Conservation (phyloP, 1,140 invertebrate genomes). For the Aphis gossypii region DNA sequence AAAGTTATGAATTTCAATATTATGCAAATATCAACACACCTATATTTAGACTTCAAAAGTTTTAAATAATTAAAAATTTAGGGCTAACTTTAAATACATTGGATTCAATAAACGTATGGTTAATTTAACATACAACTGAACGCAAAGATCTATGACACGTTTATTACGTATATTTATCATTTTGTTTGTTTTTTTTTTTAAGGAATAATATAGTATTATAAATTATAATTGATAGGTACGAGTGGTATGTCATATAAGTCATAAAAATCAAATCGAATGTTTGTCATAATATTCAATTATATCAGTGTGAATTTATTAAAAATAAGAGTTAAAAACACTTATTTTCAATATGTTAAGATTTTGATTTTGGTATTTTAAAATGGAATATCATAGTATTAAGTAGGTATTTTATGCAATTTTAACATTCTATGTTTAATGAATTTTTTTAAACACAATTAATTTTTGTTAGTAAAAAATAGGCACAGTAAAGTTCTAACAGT, state of each 20-base stretch:
- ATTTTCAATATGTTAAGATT: too few relatives aligned
- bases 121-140: too few relatives aligned
- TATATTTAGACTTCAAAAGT: neutral
- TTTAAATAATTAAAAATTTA: neutral
- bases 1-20: neutral
- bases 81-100: too few relatives aligned
- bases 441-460: neutral
- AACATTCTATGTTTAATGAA: neutral
- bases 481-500: neutral
- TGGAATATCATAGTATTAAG: too few relatives aligned
- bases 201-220: neutral
- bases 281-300: too few relatives aligned
- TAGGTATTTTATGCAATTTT: too few relatives aligned
- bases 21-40: neutral
- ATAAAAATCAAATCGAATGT: neutral
- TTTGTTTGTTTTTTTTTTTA: neutral
- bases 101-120: too few relatives aligned
- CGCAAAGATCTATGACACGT: neutral
- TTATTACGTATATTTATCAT: too few relatives aligned
- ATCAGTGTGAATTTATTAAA: too few relatives aligned
- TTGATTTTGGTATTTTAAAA: too few relatives aligned
- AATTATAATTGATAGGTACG: neutral
- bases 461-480: neutral
- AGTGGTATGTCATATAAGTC: neutral
- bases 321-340: too few relatives aligned